A percentile compares a stretch with the other conserved stretches of the same genome.
These are phyloP conservation scores for Dendrolimus kikuchii DNA, from an alignment of 1,140 invertebrate species.

Conservation along the genomic window DNA sequence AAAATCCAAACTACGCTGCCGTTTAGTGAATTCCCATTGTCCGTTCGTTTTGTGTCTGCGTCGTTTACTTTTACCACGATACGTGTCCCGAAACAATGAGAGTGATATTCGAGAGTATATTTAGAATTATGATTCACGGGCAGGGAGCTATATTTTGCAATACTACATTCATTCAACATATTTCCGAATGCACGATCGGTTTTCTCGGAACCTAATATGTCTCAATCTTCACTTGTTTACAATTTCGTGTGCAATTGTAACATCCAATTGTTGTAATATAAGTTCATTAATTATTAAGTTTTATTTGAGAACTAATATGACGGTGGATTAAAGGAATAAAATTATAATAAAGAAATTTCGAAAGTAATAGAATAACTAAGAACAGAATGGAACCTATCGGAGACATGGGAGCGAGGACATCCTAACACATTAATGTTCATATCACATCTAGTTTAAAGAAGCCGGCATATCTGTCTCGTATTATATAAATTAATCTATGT, in stretches of 20 bases:
- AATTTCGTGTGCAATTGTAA: slow-evolving; percentile 24
- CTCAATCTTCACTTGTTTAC: slow-evolving; percentile 9
- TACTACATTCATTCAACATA: slow-evolving; percentile 5
- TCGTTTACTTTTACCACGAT: slow-evolving; percentile 11
- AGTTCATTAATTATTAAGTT: slow-evolving; percentile 15
- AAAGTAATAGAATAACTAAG: slow-evolving; percentile 37
- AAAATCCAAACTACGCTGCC: slow-evolving; percentile 52
- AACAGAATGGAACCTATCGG: slow-evolving; percentile 31
- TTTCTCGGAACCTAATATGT: slow-evolving; percentile 19
- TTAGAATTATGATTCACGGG: slow-evolving; percentile 62
- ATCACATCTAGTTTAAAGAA: slow-evolving; percentile 62
- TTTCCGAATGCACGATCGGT: slow-evolving; percentile 11
- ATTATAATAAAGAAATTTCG: slow-evolving; percentile 29
- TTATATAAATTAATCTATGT: slow-evolving; percentile 57
- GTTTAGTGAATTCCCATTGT: slow-evolving; percentile 61
- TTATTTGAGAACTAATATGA: neutral
- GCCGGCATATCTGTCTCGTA: slow-evolving; percentile 57
- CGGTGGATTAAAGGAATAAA: slow-evolving; percentile 13
- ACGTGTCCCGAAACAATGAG: slow-evolving; percentile 55
- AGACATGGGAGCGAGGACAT: slow-evolving; percentile 50
- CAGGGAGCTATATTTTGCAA: slow-evolving; percentile 15
- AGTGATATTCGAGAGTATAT: slow-evolving; percentile 58
- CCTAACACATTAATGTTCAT: slow-evolving; percentile 52
- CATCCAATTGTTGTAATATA: slow-evolving; percentile 40
- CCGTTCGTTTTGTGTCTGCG: slow-evolving; percentile 43